Base-by-base conservation (phyloP, 2,797 vertebrate species). In the Aselliscus stoliczkanus region DNA sequence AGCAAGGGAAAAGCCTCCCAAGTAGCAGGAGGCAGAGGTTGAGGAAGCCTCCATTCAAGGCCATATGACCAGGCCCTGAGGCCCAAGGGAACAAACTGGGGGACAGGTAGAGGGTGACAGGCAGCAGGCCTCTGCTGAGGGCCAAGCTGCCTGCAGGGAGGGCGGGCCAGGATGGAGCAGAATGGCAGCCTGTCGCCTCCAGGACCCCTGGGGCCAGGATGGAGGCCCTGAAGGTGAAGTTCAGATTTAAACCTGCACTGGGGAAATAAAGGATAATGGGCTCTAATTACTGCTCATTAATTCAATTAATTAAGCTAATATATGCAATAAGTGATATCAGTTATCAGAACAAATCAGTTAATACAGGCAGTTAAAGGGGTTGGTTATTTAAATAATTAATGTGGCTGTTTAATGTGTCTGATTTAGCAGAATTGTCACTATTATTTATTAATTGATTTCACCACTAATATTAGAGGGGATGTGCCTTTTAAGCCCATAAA, bases 301-400 rank as follows among this genome's bases (percentile, higher is more conserved):
- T 95, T 54, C 92, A 88, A 91, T 97, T 97, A 97, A 95, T 96
- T 95, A 95, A 96, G 81, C 84, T 93, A 95, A 96, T 90, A 13
- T 92, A 87, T 95, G 83, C 86, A 91, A 84, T 60, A 44, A 92
- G 79, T 80, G 83, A 27, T 81, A 82, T 94, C 88, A 75, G 92
- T 97, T 96, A 97, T 96, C 92, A 94, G 95, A 96, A 91, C 82
- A 94, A 92, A 96, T 97, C 95, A 80, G 95, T 92, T 97, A 92
- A 87, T 84, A 77, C 25, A 75, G 67, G 79, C 93, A 96, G 91
- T 95, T 90, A 95, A 86, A 93, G 54, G 77, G 92, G 39, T 64
- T 94, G 88, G 67, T 90, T 94, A 96, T 97, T 98, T 96, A 88
- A 97, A 96, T 97, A 95, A 97, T 96, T 95, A 89, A 97, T 92